Evolutionary conservation across 2,888 invertebrate genomes (phyloP).

Genomic region (Andrena marginata): DNA sequence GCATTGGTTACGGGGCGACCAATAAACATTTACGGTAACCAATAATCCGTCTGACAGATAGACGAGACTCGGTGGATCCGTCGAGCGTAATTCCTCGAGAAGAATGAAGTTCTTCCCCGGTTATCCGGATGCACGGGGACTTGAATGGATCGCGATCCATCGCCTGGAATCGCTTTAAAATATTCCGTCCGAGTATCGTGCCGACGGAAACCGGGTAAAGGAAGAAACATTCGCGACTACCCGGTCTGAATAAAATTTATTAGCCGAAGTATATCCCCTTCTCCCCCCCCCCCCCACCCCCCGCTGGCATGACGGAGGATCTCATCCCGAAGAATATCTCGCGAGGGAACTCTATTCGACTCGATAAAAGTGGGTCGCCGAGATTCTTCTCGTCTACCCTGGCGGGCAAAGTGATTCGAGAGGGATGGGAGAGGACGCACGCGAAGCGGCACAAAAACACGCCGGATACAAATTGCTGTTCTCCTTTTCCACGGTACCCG

Average conservation of each 20-base stretch:
- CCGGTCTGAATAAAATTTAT: constrained; percentile 45
- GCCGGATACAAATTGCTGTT: constrained; percentile 59
- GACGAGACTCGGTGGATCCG: background rate
- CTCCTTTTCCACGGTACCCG: constrained; percentile 24
- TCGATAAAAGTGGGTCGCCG: constrained; percentile 50
- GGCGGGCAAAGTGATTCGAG: constrained; percentile 44
- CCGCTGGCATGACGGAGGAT: constrained; percentile 2
- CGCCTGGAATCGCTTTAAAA: constrained; percentile 9
- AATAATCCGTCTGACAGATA: background rate
- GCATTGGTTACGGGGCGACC: background rate
- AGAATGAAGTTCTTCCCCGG: background rate
- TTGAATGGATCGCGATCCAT: constrained; percentile 2
- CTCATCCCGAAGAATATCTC: constrained; percentile 10
- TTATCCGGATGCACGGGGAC: constrained; percentile 7
- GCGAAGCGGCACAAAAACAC: constrained; percentile 44
- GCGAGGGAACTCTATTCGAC: constrained; percentile 13
- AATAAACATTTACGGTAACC: constrained; percentile 1
- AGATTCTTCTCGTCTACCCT: constrained; percentile 14
- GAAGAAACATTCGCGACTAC: constrained; percentile 28
- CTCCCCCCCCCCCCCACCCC: background rate
- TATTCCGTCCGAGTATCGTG: constrained; percentile 10
- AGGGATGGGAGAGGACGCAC: background rate
- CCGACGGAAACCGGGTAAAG: constrained; percentile 4
- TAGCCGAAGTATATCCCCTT: constrained; percentile 9
- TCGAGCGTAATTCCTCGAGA: constrained; percentile 1